phyloP scores from a whole-genome alignment of 2,797 vertebrate genomes.

The Chlorospingus semifuscus region DNA sequence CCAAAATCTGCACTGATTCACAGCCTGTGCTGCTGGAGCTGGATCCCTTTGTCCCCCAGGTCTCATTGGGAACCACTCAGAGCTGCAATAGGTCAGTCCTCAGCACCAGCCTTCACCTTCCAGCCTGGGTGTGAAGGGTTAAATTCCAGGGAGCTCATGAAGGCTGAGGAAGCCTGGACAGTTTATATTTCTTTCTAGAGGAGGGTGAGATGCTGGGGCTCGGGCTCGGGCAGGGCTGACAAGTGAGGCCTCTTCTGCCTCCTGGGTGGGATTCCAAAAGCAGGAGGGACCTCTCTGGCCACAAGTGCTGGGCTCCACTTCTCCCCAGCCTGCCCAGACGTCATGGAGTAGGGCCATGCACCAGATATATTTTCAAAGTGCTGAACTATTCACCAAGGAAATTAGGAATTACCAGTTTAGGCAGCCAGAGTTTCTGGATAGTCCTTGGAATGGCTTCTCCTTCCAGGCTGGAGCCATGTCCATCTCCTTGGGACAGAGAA shows the following conservation, averaged over 20 bases:
- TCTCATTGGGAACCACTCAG: accelerated
- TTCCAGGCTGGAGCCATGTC: background rate
- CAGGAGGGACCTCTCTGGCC: background rate
- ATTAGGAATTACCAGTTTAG: background rate
- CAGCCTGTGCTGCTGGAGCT: background rate
- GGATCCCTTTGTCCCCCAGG: background rate
- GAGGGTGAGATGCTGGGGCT: background rate
- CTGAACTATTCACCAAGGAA: background rate
- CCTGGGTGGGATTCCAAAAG: background rate
- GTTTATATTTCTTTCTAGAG: background rate
- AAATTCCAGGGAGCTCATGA: background rate
- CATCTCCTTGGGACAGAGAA: background rate
- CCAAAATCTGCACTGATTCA: background rate
- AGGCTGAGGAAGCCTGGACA: background rate
- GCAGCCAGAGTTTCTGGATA: background rate
- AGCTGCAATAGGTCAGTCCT: background rate
- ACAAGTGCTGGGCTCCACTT: background rate
- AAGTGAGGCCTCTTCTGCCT: background rate
- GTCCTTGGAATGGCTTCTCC: background rate
- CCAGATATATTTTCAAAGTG: background rate
- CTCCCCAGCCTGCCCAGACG: background rate
- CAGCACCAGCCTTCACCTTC: background rate
- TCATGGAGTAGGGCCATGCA: background rate
- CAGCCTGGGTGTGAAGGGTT: background rate
- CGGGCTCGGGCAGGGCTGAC: background rate